phyloP scores from a whole-genome alignment of 2,888 invertebrate genomes.

The Plagodis dolabraria region DNA sequence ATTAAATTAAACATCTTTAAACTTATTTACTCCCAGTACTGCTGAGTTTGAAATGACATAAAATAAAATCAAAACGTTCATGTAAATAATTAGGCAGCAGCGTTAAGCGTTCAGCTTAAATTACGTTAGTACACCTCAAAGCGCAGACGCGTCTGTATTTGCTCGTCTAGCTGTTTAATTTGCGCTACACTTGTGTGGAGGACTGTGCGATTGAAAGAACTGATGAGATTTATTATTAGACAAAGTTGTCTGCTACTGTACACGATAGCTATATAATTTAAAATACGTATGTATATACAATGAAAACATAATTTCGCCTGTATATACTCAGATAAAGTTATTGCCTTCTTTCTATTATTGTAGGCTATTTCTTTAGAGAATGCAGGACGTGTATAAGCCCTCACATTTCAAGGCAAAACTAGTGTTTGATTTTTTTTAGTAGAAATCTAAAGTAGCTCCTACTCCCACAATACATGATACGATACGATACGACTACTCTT shows the following conservation, averaged over 20 bases:
- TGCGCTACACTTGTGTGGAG: conserved; percentile 32
- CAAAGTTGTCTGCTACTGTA: not conserved
- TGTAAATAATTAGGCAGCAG: conserved; percentile 33
- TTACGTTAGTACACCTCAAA: conserved; percentile 65
- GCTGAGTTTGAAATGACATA: conserved; percentile 2
- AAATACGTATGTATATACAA: not conserved
- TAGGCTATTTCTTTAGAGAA: no score
- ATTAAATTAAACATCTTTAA: not conserved
- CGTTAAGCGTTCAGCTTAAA: conserved; percentile 45
- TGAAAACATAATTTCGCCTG: no score
- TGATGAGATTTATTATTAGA: conserved; percentile 16
- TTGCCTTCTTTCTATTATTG: no score
- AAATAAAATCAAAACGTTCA: conserved; percentile 34
- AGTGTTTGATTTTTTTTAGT: no score
- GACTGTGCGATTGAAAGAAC: conserved; percentile 30
- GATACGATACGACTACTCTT: no score
- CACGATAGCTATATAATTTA: not conserved
- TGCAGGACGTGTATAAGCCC: no score
- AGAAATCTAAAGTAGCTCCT: no score
- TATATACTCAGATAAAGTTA: no score
- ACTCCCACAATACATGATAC: no score
- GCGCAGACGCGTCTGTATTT: conserved; percentile 58
- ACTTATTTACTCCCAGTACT: not conserved
- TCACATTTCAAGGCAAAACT: no score
- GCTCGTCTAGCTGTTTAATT: conserved; percentile 41